These are phyloP conservation scores for Lota lota DNA, from an alignment of 2,113 vertebrate species.

Conservation along the genomic window DNA sequence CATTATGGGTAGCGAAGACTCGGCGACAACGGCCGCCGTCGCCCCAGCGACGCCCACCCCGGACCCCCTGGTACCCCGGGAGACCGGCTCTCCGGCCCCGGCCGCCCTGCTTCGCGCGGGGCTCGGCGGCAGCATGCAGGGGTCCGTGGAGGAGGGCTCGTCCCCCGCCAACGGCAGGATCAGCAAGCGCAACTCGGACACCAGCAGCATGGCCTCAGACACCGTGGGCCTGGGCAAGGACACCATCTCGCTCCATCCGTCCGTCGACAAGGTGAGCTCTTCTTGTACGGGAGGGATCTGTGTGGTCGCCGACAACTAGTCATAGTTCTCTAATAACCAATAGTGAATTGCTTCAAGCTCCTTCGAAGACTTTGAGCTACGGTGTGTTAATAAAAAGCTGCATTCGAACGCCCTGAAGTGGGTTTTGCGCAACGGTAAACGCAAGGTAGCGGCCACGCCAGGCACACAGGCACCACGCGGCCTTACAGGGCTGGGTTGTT, in stretches of 20 bases:
- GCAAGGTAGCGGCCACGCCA: no score
- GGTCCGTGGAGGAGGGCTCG: conserved; percentile 30
- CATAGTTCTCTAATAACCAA: no score
- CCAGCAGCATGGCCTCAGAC: conserved; percentile 77
- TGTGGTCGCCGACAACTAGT: no score
- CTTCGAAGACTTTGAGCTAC: no score
- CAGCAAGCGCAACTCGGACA: conserved; percentile 78
- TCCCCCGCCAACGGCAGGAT: conserved; percentile 34
- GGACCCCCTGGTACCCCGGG: background rate
- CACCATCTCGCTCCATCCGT: conserved; percentile 65
- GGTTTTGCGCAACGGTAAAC: no score
- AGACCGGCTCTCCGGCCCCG: conserved; percentile 1
- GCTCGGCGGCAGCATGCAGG: conserved; percentile 10
- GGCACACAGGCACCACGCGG: no score
- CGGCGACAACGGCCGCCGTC: background rate
- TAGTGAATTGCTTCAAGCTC: no score
- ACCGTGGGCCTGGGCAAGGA: conserved; percentile 82
- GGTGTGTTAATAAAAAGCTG: no score
- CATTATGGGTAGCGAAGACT: background rate
- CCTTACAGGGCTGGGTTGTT: no score
- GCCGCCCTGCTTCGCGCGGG: background rate
- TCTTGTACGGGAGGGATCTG: no score
- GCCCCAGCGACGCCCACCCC: conserved; percentile 8
- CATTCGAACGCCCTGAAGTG: no score
- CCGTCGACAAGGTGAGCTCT: conserved; percentile 76